Evolutionary conservation across 2,113 vertebrate genomes (phyloP).

Genomic region (Bos javanicus): DNA sequence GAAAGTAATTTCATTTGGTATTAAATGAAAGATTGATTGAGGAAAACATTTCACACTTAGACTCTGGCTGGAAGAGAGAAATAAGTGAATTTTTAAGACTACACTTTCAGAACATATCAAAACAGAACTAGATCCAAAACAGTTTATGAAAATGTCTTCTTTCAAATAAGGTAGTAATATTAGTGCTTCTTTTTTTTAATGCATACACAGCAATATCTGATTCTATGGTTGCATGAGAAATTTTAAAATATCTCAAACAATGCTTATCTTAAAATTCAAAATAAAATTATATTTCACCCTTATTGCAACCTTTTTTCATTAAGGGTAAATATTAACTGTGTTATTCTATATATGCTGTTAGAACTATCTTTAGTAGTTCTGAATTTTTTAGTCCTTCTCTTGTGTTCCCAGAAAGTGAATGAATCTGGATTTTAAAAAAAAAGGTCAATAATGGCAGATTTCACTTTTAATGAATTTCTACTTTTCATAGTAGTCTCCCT

Average conservation of each 20-base stretch:
- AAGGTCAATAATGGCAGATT: background rate
- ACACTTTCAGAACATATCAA: background rate
- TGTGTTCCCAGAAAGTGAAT: background rate
- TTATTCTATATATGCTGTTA: background rate
- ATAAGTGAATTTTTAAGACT: background rate
- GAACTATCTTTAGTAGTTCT: background rate
- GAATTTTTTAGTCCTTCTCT: slow-evolving; percentile 10
- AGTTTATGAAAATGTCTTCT: slow-evolving; percentile 41
- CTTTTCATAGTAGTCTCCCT: background rate
- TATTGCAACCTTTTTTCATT: background rate
- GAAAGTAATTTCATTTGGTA: background rate
- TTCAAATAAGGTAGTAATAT: slow-evolving; percentile 17
- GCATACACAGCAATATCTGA: background rate
- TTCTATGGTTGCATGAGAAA: background rate
- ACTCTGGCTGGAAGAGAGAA: background rate
- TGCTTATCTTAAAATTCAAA: slow-evolving; percentile 32
- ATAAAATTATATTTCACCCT: slow-evolving; percentile 3
- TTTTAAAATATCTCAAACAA: background rate
- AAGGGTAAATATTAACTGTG: background rate
- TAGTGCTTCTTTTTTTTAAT: background rate
- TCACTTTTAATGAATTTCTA: slow-evolving; percentile 4
- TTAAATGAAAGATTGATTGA: background rate
- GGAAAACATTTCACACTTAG: background rate
- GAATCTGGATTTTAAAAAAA: background rate
- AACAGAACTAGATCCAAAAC: background rate